These are phyloP conservation scores for Lagenorhynchus albirostris DNA, from an alignment of 2,113 vertebrate genomes.

Conservation along the genomic window DNA sequence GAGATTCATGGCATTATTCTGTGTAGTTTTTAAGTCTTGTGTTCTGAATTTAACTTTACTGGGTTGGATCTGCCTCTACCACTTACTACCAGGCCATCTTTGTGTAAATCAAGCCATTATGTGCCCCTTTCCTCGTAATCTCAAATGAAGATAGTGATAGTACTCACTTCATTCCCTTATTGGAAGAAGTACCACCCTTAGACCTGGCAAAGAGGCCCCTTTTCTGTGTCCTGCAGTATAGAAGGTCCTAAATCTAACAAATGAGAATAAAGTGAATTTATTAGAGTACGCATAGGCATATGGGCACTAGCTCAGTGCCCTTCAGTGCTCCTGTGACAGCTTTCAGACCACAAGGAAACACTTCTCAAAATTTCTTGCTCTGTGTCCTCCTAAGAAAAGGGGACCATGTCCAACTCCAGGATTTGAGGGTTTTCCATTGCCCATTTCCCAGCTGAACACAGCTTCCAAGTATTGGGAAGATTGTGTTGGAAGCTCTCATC, in stretches of 20 bases:
- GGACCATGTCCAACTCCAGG: neutral
- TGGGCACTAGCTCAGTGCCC: no score
- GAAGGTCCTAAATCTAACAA: neutral
- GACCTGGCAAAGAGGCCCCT: neutral
- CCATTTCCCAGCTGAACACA: neutral
- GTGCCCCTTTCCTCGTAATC: neutral
- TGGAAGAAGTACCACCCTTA: neutral
- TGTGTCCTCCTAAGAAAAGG: neutral
- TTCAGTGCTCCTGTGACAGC: fast-evolving
- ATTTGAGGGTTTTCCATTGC: neutral
- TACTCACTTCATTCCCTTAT: neutral
- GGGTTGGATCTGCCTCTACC: neutral
- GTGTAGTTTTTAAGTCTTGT: neutral
- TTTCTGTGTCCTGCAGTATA: neutral
- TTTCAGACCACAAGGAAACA: neutral
- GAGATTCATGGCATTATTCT: neutral
- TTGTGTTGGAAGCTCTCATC: neutral
- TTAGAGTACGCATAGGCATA: fast-evolving
- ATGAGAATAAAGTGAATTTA: neutral
- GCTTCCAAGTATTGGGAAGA: neutral
- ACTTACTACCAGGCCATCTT: neutral
- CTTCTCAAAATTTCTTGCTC: neutral
- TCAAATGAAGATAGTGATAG: neutral
- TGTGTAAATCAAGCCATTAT: neutral
- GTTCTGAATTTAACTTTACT: neutral